Evolutionary conservation across 2,888 invertebrate genomes (phyloP), one percentile per base, ranked within the genome.

Genomic region (Abrostola triplasia): DNA sequence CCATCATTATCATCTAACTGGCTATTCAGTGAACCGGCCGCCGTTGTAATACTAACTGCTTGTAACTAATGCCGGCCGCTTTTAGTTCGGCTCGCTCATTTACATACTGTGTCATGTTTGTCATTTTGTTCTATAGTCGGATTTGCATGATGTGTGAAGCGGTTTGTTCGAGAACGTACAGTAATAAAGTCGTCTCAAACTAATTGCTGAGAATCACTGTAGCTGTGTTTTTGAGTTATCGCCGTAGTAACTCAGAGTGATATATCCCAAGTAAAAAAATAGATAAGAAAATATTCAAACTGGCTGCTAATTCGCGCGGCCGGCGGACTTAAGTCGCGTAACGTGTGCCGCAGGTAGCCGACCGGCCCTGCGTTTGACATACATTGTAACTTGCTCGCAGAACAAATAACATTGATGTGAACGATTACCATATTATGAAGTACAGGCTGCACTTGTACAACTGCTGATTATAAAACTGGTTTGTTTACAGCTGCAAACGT

Each of bases 31-130:
- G 56, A 47, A 56, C 50, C 38, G 12, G 52, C 51, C 42, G 12
- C 37, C 24, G 51, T 51, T 48, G 55, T 58, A 55, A 53, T 51
- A 36, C 44, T 58, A 61, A 63, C 62, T 44, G 54, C 67, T 58
- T 52, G 55, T 54, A 61, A 68, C 65, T 68, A 63, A 66, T 54
- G 50, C 36, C 38, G 13, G 49, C 58, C 52, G 55, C 64, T 67
- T 73, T 62, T 68, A 64, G 70, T 72, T 59, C 52, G 61, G 13
- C 35, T 10, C 36, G 42, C 50, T 61, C 57, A 77, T 77, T 79
- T 70, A 64, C 65, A 77, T 77, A 62, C 24, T 55, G 50, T 55
- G 44, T 58, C 51, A 58, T 61, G 60, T 65, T 62, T 47, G 57
- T 65, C 48, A 60, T 66, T 64, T 58, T 52, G 64, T 70, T 66